Conservation (phyloP, 37 sponge, comb jelly and placozoan species). For the Halichondria panicea region DNA sequence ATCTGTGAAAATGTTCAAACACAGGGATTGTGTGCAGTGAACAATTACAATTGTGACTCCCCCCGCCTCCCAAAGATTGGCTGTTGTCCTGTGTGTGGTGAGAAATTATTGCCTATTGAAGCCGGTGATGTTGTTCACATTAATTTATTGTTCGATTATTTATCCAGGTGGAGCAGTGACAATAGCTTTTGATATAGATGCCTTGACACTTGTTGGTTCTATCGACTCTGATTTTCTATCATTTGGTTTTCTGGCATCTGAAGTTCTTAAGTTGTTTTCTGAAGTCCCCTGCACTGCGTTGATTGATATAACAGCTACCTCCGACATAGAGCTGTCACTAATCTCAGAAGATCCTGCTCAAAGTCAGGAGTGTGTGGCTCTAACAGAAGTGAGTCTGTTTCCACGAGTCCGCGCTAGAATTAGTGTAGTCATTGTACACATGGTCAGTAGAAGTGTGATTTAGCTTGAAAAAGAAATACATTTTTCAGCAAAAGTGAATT, state of each 20-base stretch:
- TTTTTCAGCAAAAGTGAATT: not conserved
- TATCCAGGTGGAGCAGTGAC: conserved; percentile 22
- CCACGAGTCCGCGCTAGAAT: too few species aligned
- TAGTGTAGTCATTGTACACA: too few species aligned
- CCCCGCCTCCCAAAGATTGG: conserved; percentile 28
- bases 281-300: too few species aligned
- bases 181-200: conserved; percentile 15
- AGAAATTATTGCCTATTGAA: not conserved
- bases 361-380: too few species aligned
- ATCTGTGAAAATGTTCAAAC: not conserved
- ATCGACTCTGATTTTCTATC: conserved; percentile 1
- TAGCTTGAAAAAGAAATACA: not conserved
- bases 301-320: not conserved
- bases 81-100: conserved; percentile 65
- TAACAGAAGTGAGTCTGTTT: too few species aligned
- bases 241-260: not conserved
- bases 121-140: not conserved
- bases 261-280: conserved; percentile 3
- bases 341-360: not conserved
- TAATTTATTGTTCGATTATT: not conserved
- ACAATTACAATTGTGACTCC: conserved; percentile 3
- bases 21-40: conserved; percentile 2
- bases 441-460: not conserved
- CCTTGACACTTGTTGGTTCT: not conserved
- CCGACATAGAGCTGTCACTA: not conserved